These are phyloP conservation scores for Scrobipalpa costella DNA, from an alignment of 2,888 invertebrate species.

Conservation along the genomic window DNA sequence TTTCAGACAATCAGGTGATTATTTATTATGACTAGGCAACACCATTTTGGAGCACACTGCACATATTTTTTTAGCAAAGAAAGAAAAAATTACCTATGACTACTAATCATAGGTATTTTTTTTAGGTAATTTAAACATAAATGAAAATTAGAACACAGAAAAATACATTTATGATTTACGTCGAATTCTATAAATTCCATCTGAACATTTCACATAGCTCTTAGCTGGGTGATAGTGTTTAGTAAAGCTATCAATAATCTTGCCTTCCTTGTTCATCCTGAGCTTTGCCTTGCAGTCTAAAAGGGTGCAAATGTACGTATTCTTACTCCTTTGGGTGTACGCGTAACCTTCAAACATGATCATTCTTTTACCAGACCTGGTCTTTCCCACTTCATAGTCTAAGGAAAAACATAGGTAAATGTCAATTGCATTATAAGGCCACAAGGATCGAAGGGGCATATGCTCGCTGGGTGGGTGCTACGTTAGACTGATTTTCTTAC, in stretches of 20 bases:
- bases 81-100: too few species aligned
- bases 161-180: not conserved
- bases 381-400: constrained; percentile 19
- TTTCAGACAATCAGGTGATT: too few species aligned
- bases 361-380: constrained; percentile 34
- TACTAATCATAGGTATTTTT: too few species aligned
- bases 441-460: not conserved
- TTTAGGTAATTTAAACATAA: too few species aligned
- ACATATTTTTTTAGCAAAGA: too few species aligned
- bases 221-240: constrained; percentile 37
- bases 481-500: too few species aligned
- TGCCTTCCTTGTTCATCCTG: constrained; percentile 31
- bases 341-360: constrained; percentile 35
- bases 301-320: constrained; percentile 33
- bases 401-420: not conserved
- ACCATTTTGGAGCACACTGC: too few species aligned
- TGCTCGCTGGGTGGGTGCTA: too few species aligned
- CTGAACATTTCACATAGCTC: constrained; percentile 8
- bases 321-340: constrained; percentile 27
- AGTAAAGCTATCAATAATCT: constrained; percentile 34
- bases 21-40: too few species aligned
- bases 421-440: not conserved
- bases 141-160: not conserved
- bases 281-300: constrained; percentile 45
- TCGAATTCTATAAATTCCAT: constrained; percentile 16